Evolutionary conservation across 2,888 invertebrate species (phyloP).

Genomic region (Calameuta filiformis): DNA sequence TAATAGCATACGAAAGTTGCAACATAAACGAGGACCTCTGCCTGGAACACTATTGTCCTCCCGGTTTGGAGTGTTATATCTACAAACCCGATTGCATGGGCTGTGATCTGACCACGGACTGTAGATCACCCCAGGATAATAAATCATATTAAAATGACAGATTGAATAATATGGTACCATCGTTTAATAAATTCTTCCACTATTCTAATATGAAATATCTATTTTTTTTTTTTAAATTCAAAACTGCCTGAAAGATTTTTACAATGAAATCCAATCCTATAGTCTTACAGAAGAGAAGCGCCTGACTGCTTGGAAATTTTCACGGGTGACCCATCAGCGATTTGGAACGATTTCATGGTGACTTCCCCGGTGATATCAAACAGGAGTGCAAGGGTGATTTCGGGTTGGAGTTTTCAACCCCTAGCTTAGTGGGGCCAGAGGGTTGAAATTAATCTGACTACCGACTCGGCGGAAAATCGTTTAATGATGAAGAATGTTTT

Average conservation of each 20-base stretch:
- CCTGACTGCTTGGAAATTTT: not conserved
- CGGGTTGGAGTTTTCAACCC: not conserved
- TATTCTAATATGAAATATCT: not conserved
- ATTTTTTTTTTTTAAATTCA: not conserved
- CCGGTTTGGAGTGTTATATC: slow-evolving; percentile 52
- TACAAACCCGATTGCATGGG: slow-evolving; percentile 49
- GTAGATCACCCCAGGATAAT: slow-evolving; percentile 21
- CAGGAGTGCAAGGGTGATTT: slow-evolving; percentile 3
- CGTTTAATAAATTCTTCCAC: not conserved
- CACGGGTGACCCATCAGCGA: not conserved
- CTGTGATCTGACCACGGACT: slow-evolving; percentile 41
- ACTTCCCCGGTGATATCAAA: slow-evolving; percentile 1
- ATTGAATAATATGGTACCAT: not conserved
- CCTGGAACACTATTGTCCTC: slow-evolving; percentile 47
- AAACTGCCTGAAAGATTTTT: not conserved
- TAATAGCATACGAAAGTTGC: slow-evolving; percentile 52
- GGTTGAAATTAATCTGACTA: slow-evolving; percentile 19
- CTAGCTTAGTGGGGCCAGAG: not conserved
- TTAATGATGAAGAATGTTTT: slow-evolving; percentile 13
- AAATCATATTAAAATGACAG: not conserved
- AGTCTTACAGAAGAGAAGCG: too few relatives aligned
- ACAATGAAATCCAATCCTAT: slow-evolving; percentile 3
- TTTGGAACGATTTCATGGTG: slow-evolving; percentile 8
- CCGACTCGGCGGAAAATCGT: slow-evolving; percentile 21
- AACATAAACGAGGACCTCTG: slow-evolving; percentile 45